phyloP scores from a whole-genome alignment of 1,140 invertebrate genomes.

The Drosophila tristis region DNA sequence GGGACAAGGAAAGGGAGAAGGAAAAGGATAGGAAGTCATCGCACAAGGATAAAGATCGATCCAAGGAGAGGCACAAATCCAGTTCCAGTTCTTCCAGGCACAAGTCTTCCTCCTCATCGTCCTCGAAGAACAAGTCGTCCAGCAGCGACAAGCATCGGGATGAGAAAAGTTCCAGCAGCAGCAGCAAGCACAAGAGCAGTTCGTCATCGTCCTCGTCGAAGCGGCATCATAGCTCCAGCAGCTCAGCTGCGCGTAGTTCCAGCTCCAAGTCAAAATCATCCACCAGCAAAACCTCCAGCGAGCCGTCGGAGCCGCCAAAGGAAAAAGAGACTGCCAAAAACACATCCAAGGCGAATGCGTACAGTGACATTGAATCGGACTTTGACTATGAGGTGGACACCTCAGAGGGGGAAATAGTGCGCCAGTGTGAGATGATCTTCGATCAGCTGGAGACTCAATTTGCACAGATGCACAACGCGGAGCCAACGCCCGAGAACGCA shows the following conservation, averaged over 20 bases:
- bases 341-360: background rate
- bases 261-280: conserved; percentile 31
- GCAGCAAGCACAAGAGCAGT: conserved; percentile 49
- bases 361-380: conserved; percentile 34
- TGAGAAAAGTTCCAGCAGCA: conserved; percentile 45
- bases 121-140: conserved; percentile 58
- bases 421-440: conserved; percentile 91
- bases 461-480: conserved; percentile 56
- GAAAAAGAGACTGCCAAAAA: background rate
- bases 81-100: conserved; percentile 55
- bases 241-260: conserved; percentile 20
- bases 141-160: conserved; percentile 52
- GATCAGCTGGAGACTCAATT: conserved; percentile 85
- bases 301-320: conserved; percentile 3
- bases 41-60: conserved; percentile 52
- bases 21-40: conserved; percentile 46
- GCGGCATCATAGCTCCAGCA: conserved; percentile 41
- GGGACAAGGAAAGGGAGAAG: conserved; percentile 26
- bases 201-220: conserved; percentile 53
- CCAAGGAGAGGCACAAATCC: conserved; percentile 42
- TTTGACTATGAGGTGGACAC: conserved; percentile 43
- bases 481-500: conserved; percentile 3
- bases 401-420: conserved; percentile 87
- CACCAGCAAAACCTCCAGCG: conserved; percentile 26
- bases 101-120: conserved; percentile 55